Conservation (phyloP, 2,888 invertebrate species). For the Oxyscelio sp. region DNA sequence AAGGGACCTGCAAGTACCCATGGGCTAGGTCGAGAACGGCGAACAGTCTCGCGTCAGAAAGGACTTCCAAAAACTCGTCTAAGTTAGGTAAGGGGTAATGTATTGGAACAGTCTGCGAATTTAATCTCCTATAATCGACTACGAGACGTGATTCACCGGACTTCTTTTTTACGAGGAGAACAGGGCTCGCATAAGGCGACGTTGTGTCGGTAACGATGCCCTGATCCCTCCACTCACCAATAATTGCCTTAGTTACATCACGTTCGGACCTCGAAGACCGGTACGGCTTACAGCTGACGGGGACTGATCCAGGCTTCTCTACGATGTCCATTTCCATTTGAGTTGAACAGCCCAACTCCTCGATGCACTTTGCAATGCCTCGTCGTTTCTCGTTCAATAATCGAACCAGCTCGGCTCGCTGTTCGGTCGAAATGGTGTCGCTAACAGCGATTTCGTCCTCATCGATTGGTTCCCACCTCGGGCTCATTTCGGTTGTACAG, state of each 20-base stretch:
- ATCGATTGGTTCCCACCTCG: not conserved
- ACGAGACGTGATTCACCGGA: not conserved
- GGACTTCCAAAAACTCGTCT: not conserved
- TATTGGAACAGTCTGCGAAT: not conserved
- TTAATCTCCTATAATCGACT: not conserved
- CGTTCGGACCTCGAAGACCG: not conserved
- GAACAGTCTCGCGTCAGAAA: constrained; percentile 8
- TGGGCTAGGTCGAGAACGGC: too few species aligned
- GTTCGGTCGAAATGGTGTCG: not conserved
- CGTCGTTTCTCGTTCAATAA: not conserved
- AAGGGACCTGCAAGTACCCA: not conserved
- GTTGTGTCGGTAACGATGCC: not conserved
- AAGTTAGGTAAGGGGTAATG: constrained; percentile 5
- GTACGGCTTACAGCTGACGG: not conserved
- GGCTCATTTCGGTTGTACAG: not conserved
- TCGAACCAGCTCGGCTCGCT: constrained; percentile 37
- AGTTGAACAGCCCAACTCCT: not conserved
- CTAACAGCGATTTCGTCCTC: not conserved
- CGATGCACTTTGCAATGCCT: not conserved
- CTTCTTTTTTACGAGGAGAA: not conserved
- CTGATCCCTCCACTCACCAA: not conserved
- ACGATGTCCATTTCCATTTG: too few species aligned
- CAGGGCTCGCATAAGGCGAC: constrained; percentile 7
- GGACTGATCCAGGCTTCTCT: not conserved
- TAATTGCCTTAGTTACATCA: not conserved